phyloP scores from a whole-genome alignment of 2,888 invertebrate species.

The Clitarchus hookeri region DNA sequence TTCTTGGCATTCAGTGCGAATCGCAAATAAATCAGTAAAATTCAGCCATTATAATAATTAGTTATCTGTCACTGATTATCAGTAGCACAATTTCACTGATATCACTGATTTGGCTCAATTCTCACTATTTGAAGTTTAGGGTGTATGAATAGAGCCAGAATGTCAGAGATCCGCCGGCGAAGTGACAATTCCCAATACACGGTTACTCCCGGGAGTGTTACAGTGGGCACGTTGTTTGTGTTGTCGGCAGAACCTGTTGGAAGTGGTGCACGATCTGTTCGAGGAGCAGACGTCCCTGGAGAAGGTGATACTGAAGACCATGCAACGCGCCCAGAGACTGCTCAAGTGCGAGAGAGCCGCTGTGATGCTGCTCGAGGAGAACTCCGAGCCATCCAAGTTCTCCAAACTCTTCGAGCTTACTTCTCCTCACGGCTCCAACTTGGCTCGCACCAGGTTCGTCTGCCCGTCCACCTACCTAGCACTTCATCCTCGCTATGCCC shows the following conservation, averaged over 20 bases:
- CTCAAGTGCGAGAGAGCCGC: conserved; percentile 59
- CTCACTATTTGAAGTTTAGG: too few species aligned
- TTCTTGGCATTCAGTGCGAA: too few species aligned
- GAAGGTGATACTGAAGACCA: conserved; percentile 57
- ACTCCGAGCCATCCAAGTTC: conserved; percentile 49
- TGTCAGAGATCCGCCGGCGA: too few species aligned
- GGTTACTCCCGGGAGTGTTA: too few species aligned
- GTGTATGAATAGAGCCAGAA: too few species aligned
- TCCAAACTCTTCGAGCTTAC: conserved; percentile 54
- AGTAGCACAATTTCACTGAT: too few species aligned
- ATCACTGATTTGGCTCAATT: too few species aligned
- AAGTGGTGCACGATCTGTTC: conserved; percentile 60
- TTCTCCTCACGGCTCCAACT: conserved; percentile 33
- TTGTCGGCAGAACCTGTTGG: conserved; percentile 54
- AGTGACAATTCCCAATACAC: too few species aligned
- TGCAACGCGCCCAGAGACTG: conserved; percentile 58
- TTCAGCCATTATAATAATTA: too few species aligned
- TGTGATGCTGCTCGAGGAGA: conserved; percentile 56
- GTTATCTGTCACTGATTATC: too few species aligned
- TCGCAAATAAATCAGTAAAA: too few species aligned
- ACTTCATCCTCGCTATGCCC: neutral
- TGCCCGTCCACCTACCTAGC: neutral
- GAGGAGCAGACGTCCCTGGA: conserved; percentile 60
- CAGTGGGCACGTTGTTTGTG: too few species aligned
- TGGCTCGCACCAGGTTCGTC: conserved; percentile 42